Evolutionary conservation across 2,113 vertebrate genomes (phyloP).

Genomic region (Paradoxurus hermaphroditus): DNA sequence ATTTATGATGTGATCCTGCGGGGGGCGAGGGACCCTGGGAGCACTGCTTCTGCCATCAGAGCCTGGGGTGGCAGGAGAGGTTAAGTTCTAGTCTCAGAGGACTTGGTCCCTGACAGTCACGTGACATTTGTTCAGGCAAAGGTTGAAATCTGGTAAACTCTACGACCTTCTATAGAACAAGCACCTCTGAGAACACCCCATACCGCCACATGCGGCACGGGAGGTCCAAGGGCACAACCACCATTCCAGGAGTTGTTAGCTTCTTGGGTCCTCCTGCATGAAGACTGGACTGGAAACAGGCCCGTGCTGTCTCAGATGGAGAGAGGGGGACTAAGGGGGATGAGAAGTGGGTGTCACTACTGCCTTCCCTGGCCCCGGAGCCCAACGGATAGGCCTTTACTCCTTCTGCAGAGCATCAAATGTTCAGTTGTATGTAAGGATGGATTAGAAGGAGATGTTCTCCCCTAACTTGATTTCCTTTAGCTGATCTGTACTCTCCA

Average conservation of each 20-base stretch:
- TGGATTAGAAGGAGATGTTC: neutral
- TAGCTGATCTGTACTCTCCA: neutral
- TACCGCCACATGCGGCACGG: neutral
- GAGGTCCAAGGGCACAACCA: accelerated
- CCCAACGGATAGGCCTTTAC: too few relatives aligned
- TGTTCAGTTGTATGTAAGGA: accelerated
- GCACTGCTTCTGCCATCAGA: neutral
- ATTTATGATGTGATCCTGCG: neutral
- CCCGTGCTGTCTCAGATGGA: too few relatives aligned
- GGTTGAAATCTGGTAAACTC: neutral
- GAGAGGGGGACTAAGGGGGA: neutral
- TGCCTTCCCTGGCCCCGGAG: neutral
- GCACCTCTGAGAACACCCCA: neutral
- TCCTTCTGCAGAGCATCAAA: neutral
- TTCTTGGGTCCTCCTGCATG: neutral
- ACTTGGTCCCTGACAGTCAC: neutral
- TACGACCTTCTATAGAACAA: neutral
- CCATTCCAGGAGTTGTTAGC: neutral
- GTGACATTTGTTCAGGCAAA: neutral
- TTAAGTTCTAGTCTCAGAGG: neutral
- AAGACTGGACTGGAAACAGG: neutral
- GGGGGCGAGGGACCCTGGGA: neutral
- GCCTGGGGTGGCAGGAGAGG: neutral
- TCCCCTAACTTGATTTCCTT: neutral
- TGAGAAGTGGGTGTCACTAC: neutral